These are phyloP conservation scores for Eulemur rufifrons DNA, from an alignment of 2,113 vertebrate genomes.

Conservation along the genomic window DNA sequence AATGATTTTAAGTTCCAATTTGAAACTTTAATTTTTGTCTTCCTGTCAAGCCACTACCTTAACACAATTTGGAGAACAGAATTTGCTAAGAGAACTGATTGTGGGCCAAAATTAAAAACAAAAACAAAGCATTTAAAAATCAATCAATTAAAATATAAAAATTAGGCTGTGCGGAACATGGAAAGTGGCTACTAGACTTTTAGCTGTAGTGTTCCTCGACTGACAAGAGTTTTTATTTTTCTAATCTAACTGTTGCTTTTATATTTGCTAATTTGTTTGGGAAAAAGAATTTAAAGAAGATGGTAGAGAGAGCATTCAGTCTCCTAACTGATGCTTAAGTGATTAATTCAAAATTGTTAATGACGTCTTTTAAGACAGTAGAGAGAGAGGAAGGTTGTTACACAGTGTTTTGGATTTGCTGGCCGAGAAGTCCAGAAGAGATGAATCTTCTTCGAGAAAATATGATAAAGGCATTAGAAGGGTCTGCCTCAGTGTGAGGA, in stretches of 20 bases:
- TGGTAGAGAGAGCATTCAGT: not conserved
- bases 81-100: not conserved
- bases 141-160: conserved; percentile 43
- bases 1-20: conserved; percentile 47
- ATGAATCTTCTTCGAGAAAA: not conserved
- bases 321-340: not conserved
- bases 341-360: conserved; percentile 1
- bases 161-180: not conserved
- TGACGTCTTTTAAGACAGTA: not conserved
- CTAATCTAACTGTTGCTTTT: conserved; percentile 34
- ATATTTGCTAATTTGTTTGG: conserved; percentile 43
- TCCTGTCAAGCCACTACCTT: conserved; percentile 17
- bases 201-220: not conserved
- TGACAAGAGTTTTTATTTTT: conserved; percentile 25
- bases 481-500: not conserved
- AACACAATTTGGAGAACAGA: conserved; percentile 40
- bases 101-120: conserved; percentile 38
- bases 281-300: not conserved
- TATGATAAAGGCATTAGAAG: not conserved
- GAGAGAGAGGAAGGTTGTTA: not conserved
- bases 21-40: conserved; percentile 57
- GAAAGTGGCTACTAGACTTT: not conserved
- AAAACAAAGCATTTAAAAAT: conserved; percentile 46
- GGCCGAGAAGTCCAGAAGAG: not conserved
- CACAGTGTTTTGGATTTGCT: not conserved